phyloP scores from a whole-genome alignment of 2,797 vertebrate genomes.

The Aotus griseimembra region DNA sequence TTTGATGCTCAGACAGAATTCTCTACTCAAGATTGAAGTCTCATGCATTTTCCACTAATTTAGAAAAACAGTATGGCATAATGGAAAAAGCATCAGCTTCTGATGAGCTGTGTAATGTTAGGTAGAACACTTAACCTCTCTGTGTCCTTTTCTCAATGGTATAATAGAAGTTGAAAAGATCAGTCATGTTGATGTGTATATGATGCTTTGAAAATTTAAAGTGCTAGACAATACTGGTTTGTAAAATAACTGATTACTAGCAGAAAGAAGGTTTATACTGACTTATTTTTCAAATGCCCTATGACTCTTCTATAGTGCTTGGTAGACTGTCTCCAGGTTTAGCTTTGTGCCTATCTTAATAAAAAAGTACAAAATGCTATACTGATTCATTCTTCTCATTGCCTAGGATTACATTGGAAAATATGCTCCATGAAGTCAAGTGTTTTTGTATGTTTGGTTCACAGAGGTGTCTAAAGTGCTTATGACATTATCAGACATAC shows the following conservation, averaged over 20 bases:
- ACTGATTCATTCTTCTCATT: not conserved
- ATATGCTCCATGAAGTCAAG: not conserved
- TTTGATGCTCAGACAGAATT: not conserved
- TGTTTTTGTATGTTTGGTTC: not conserved
- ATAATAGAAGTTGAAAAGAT: constrained; percentile 2
- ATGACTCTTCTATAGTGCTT: not conserved
- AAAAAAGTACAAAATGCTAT: not conserved
- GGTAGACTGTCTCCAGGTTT: not conserved
- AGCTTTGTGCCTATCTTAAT: not conserved
- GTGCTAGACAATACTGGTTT: not conserved
- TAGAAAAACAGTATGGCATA: not conserved
- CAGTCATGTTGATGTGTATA: not conserved
- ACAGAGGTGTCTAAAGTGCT: not conserved
- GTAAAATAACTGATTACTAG: not conserved
- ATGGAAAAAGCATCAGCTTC: not conserved
- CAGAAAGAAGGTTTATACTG: not conserved
- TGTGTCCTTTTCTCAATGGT: not conserved
- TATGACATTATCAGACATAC: not conserved
- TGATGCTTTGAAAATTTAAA: not conserved
- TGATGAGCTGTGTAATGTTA: not conserved
- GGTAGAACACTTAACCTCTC: not conserved
- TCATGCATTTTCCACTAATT: not conserved
- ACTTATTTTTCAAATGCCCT: too few species aligned
- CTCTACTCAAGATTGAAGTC: not conserved
- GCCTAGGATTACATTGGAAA: not conserved